Percentiles rank a stretch among this genome's conserved stretches.
phyloP scores from a whole-genome alignment of 2,113 vertebrate species.

The Xiphias gladius region DNA sequence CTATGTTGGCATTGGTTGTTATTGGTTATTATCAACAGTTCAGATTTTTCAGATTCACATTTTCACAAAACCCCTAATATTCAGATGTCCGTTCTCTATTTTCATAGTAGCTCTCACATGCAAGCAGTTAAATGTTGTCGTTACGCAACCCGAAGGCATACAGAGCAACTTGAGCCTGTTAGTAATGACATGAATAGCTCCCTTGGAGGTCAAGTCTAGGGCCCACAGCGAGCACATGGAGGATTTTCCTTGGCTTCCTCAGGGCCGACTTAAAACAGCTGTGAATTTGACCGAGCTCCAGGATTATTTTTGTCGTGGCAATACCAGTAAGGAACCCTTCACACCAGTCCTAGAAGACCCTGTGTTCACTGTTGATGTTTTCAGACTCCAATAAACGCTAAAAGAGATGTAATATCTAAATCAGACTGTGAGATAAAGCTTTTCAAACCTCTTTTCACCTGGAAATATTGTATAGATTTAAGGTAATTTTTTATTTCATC shows the following conservation, averaged over 20 bases:
- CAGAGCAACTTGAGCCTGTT: constrained; percentile 43
- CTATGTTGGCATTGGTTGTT: background rate
- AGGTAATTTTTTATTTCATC: background rate
- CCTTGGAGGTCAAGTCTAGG: constrained; percentile 67
- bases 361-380: constrained; percentile 5
- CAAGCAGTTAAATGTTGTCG: constrained; percentile 38
- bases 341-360: constrained; percentile 2
- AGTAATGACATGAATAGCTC: constrained; percentile 48
- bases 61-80: background rate
- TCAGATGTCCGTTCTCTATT: background rate
- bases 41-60: background rate
- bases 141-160: constrained; percentile 15
- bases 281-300: constrained; percentile 59
- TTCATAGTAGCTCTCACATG: background rate
- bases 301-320: constrained; percentile 73
- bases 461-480: background rate
- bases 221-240: constrained; percentile 40
- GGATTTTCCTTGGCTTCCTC: constrained; percentile 57
- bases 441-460: background rate
- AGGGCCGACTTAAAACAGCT: constrained; percentile 60
- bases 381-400: background rate
- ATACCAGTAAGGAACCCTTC: constrained; percentile 58
- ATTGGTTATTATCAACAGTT: background rate
- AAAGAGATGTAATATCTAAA: background rate
- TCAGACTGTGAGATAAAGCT: background rate